Evolutionary conservation across 1,140 invertebrate species (phyloP), one percentile per base, ranked within the genome.

Genomic region (Drosophila auraria): DNA sequence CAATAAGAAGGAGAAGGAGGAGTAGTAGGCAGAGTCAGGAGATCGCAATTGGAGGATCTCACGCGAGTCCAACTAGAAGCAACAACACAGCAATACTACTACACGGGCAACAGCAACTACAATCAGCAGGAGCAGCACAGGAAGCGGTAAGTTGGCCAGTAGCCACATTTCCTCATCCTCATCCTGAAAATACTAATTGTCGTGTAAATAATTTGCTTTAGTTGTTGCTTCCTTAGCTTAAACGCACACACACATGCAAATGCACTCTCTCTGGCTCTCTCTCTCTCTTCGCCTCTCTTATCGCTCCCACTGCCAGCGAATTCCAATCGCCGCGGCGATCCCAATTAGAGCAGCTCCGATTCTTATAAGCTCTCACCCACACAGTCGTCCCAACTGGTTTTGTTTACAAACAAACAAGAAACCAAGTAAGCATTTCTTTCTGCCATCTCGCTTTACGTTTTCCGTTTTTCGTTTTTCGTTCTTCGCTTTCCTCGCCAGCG

Each of bases 351-450:
- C 47, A 33, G 33, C 33, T 38, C 33, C 14, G 8, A 25, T 40
- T 38, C 60, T 23, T 33, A 27, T 59, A 27, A 17, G 61, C 23
- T 42, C 61, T 60, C 71, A 71, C 74, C 60, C 82, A 58, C 78
- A 61, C 53, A 54, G 66, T 23, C n/a, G 40, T 36, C 58, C 23
- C 71, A 90, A 89, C 86, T 90, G 78, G 86, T 84, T 87, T 90
- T 89, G 84, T 89, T 89, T 90, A 89, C 86, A 82, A 89, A 83
- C 84, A 89, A 78, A 65, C 58, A 40, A 63, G 60, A 70, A 75
- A 72, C 77, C 80, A 74, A 87, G 78, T 63, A 62, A 89, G 68
- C 70, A 57, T 64, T 87, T 80, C 51, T 64, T 82, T 77, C 44
- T 30, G 33, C 44, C 38, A 71, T 68, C 66, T 56, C 27, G n/a